These are phyloP conservation scores for Huso huso DNA, from an alignment of 2,797 vertebrate species.

Conservation along the genomic window DNA sequence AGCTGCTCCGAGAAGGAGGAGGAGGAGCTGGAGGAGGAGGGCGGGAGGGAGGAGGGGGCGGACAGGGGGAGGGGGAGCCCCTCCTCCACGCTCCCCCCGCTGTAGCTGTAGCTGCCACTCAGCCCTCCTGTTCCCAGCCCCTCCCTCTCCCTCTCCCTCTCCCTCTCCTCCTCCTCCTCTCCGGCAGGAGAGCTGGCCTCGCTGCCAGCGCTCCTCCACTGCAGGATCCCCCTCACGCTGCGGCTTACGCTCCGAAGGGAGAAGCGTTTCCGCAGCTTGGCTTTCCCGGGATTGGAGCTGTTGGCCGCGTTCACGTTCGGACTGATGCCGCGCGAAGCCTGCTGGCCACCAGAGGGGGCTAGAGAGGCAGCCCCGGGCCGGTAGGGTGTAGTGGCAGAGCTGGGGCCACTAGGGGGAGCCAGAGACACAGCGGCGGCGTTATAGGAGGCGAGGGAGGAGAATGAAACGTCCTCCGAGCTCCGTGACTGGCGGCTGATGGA, in stretches of 20 bases:
- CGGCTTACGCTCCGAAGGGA: conserved; percentile 78
- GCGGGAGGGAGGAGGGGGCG: conserved; percentile 63
- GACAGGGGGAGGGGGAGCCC: conserved; percentile 53
- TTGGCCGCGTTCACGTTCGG: conserved; percentile 19
- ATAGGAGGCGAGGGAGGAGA: conserved; percentile 52
- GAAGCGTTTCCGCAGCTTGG: conserved; percentile 82
- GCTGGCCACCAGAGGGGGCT: conserved; percentile 50
- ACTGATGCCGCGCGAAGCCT: conserved; percentile 39
- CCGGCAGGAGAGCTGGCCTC: conserved; percentile 30
- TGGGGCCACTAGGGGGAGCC: no score
- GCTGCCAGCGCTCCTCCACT: conserved; percentile 73
- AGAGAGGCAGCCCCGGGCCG: conserved; percentile 16
- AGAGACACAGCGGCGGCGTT: conserved; percentile 40
- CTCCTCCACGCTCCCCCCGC: conserved; percentile 61
- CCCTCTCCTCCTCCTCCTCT: no score
- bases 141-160: no score
- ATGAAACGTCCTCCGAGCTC: conserved; percentile 35
- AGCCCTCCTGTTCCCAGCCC: no score
- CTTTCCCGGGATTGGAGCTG: conserved; percentile 52
- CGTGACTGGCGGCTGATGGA: conserved; percentile 40
- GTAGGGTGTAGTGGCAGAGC: no score
- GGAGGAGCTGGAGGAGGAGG: conserved; percentile 64
- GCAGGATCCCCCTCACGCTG: conserved; percentile 78
- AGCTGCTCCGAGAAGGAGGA: conserved; percentile 53
- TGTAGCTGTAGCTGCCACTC: conserved; percentile 55